Base-by-base conservation (phyloP, 2,888 invertebrate species). In the Boloria selene region DNA sequence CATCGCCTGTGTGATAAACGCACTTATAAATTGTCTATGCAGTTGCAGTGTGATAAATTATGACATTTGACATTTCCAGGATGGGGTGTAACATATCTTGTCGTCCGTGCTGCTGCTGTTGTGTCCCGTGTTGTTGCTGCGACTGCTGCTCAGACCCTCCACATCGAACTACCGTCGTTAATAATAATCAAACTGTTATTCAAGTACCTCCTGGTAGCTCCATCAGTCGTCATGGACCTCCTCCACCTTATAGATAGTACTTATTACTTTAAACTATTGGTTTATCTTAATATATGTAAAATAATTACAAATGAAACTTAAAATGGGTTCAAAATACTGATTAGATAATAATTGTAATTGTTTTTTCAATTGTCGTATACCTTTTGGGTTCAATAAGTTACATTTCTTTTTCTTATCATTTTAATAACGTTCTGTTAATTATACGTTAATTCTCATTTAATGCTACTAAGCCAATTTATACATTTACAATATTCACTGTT, bases 41-140 rank as follows among this genome's bases (percentile, higher is more conserved):
- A n/a, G n/a, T n/a, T n/a, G n/a, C n/a, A n/a, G 31, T 31, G 31
- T 31, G 2, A 38, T 7, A 7, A 38, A 10, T 38, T 38, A 38
- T 38, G 31, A 16, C 4, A 7, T 49, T 7, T 16, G 5, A 16
- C 47, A 16, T 18, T 59, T 87, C 64, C 86, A 88, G 87, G 70
- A 91, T 91, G 91, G 90, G 91, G 76, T 89, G 90, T 76, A 84
- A 85, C 74, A 74, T 89, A 68, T 90, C 88, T 31, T 87, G 86
- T 70, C 88, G 89, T 67, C 88, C 90, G 1, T 89, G 88, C 69
- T 90, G 90, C 74, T 90, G 90, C 70, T 90, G 91, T 77, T 90
- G 89, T 73, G 82, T 87, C 55, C 89, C 89, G 4, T 84, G 90
- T 68, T 69, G 81, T 31, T 91, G 91, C 79, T 90, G 88, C 73